Conservation (phyloP, 2,888 invertebrate genomes). For the Perithous albicinctus region DNA sequence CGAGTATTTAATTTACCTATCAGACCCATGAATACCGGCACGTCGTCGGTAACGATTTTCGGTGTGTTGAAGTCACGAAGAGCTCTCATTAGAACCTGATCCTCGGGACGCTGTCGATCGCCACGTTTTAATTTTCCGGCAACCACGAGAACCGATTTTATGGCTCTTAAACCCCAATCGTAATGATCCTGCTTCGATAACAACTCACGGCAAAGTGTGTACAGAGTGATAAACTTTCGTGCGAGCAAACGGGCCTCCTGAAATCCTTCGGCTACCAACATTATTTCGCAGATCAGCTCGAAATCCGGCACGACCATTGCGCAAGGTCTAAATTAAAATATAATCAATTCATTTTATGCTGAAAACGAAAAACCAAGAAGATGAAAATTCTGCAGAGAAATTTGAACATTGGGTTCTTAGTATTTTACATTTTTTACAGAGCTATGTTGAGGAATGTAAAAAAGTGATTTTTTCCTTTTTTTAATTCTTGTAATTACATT, state of each 20-base stretch:
- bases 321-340: slow-evolving; percentile 91
- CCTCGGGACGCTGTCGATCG: slow-evolving; percentile 92
- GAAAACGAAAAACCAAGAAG: too few species aligned
- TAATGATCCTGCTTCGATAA: slow-evolving; percentile 98
- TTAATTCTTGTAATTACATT: too few species aligned
- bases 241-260: slow-evolving; percentile 95
- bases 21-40: slow-evolving; percentile 96
- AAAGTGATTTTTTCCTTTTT: too few species aligned
- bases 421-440: too few species aligned
- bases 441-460: too few species aligned
- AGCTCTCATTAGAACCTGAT: slow-evolving; percentile 97
- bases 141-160: slow-evolving; percentile 97
- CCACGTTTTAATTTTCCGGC: slow-evolving; percentile 95
- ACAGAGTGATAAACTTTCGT: slow-evolving; percentile 96
- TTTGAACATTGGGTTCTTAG: too few species aligned
- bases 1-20: slow-evolving; percentile 87
- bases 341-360: not conserved
- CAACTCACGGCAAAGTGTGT: slow-evolving; percentile 95
- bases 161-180: slow-evolving; percentile 98
- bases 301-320: slow-evolving; percentile 99
- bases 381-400: too few species aligned
- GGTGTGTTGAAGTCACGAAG: slow-evolving; percentile 97
- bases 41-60: slow-evolving; percentile 96
- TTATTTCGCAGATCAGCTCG: slow-evolving; percentile 98
- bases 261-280: slow-evolving; percentile 98